phyloP scores from a whole-genome alignment of 2,113 vertebrate genomes.

The Tragelaphus strepsiceros region DNA sequence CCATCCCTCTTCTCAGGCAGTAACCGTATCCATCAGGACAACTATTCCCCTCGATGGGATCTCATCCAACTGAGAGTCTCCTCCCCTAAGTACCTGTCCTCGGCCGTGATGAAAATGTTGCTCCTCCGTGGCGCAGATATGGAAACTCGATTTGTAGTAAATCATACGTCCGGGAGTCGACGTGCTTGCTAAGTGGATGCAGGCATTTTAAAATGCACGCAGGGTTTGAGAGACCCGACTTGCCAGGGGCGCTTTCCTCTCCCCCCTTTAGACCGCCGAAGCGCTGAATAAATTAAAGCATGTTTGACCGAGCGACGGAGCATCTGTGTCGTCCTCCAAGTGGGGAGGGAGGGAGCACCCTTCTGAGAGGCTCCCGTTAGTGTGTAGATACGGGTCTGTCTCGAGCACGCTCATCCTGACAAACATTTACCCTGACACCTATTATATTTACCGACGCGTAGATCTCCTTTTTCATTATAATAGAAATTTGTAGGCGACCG shows the following conservation, averaged over 20 bases:
- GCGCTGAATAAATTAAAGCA: slow-evolving; percentile 67
- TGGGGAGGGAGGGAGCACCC: not conserved
- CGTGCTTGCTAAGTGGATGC: slow-evolving; percentile 70
- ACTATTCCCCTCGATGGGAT: slow-evolving; percentile 60
- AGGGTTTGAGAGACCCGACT: slow-evolving; percentile 72
- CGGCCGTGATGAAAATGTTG: slow-evolving; percentile 49
- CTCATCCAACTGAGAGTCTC: slow-evolving; percentile 37
- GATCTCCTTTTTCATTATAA: not conserved
- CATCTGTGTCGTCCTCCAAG: slow-evolving; percentile 25
- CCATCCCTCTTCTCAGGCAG: not conserved
- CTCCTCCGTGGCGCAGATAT: slow-evolving; percentile 50
- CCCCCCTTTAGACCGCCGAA: slow-evolving; percentile 44
- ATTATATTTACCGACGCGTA: not conserved
- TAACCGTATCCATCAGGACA: slow-evolving; percentile 38
- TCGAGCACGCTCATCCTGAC: not conserved
- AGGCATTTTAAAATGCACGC: slow-evolving; percentile 74
- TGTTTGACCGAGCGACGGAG: slow-evolving; percentile 34
- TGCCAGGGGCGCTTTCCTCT: slow-evolving; percentile 66
- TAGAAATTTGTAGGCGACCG: not conserved
- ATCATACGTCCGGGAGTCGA: slow-evolving; percentile 66
- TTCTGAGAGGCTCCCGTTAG: accelerated
- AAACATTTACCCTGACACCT: not conserved
- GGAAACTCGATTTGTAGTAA: slow-evolving; percentile 73
- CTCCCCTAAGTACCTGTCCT: slow-evolving; percentile 58
- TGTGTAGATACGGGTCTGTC: accelerated